A percentile compares a stretch with the other conserved stretches of the same genome.
Conservation (phyloP, 1,140 invertebrate species). For the Eufriesea mexicana region DNA sequence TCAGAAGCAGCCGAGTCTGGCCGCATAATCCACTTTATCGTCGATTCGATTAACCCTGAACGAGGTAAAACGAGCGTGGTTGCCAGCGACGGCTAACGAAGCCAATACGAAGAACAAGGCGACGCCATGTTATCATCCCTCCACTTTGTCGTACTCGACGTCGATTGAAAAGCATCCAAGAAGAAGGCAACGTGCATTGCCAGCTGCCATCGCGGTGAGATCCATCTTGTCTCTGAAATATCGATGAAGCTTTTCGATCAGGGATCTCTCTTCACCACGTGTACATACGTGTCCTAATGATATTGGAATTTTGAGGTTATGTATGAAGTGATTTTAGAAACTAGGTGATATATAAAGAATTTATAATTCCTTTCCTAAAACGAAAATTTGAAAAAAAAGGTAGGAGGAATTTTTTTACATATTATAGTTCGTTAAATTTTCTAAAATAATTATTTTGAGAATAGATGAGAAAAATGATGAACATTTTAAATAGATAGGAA, state of each 20-base stretch:
- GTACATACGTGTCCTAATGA: no score
- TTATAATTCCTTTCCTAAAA: no score
- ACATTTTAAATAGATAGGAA: no score
- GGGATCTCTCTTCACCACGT: no score
- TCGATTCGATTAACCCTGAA: constrained; percentile 60
- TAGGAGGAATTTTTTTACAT: no score
- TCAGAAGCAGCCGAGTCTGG: constrained; percentile 56
- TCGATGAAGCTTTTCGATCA: background rate
- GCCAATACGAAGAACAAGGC: constrained; percentile 36
- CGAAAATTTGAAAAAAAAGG: no score
- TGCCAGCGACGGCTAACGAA: constrained; percentile 53
- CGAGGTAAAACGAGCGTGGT: constrained; percentile 58
- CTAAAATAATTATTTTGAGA: no score
- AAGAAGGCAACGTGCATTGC: background rate
- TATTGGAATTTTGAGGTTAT: no score
- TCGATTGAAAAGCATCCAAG: background rate
- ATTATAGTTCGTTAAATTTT: no score
- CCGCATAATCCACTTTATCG: constrained; percentile 62
- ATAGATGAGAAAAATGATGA: no score
- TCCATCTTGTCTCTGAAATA: background rate
- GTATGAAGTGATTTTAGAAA: no score
- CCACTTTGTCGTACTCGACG: constrained; percentile 1
- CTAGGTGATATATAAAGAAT: no score
- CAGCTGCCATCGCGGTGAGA: background rate
- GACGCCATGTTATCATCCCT: constrained; percentile 16